Evolutionary conservation across 2,888 invertebrate genomes (phyloP), one percentile per base, ranked within the genome.

Genomic region (Conchocele bisecta): DNA sequence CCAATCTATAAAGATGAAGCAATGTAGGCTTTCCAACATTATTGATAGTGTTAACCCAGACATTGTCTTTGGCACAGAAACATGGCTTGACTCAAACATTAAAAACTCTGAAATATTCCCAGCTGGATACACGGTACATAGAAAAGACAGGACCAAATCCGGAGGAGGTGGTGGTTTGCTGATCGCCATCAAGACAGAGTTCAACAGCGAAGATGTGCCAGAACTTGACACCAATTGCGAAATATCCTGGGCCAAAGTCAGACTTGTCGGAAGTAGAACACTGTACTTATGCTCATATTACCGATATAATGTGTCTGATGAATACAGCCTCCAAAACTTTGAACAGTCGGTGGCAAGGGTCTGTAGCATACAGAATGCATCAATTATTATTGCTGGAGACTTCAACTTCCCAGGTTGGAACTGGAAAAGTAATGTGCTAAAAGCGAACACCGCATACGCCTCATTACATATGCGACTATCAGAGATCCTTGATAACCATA

Each of bases 401-500:
- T 59, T 68, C 28, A 63, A 69, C 42, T 53, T 63, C 13, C 69
- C 69, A 2, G 58, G 69, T 1, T 61, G 50, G 63, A 63, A 69
- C 29, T 69, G 69, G 63, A 63, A 56, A 31, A 17, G 3, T 5
- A 64, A 64, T 24, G 13, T 4, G 2, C n/a, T 63, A 1, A 63
- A 63, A 39, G 15, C 42, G 28, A 39, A 44, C 2, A 39, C 68
- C 1, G 1, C 37, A 1, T 7, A 53, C 39, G 22, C 15, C 15
- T 13, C 20, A 1, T 22, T 35, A 31, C 67, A 67, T 33, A 20
- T 48, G 9, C 28, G 39, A 15, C 57, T 72, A n/a, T 28, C 17
- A 7, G 72, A 75, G 6, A 59, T 68, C 3, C 33, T 75, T 20
- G 65, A 75, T n/a, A 42, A 69, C 20, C 20, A 75, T 54, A 57